Evolutionary conservation across 2,797 vertebrate genomes (phyloP).

Genomic region (Poeciliopsis infans): DNA sequence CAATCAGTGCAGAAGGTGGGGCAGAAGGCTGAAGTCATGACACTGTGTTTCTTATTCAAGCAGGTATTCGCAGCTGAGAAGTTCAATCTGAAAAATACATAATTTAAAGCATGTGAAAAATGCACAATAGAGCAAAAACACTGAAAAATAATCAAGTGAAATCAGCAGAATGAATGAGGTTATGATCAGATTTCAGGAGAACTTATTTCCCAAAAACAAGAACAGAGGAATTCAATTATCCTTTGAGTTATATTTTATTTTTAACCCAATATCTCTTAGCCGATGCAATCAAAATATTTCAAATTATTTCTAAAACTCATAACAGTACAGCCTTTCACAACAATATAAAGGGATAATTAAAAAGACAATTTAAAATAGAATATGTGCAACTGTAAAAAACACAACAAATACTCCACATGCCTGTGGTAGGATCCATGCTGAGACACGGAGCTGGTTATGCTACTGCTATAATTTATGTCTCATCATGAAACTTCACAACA

Average conservation of each 20-base stretch:
- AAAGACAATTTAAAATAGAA: neutral
- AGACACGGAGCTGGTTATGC: conserved; percentile 5
- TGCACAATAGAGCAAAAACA: neutral
- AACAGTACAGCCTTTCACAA: neutral
- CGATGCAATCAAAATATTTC: neutral
- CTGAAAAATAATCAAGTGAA: neutral
- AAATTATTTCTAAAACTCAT: neutral
- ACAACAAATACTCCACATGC: conserved; percentile 20
- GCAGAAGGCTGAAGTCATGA: too few species aligned
- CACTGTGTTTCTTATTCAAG: neutral
- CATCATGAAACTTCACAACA: conserved; percentile 4
- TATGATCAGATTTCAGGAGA: neutral
- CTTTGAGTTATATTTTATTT: neutral
- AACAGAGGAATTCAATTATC: neutral
- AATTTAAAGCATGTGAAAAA: neutral
- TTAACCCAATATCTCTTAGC: neutral
- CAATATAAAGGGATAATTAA: neutral
- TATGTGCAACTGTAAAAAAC: conserved; percentile 4
- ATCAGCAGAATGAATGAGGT: neutral
- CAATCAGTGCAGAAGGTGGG: too few species aligned
- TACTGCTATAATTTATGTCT: conserved; percentile 10
- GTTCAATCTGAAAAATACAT: neutral
- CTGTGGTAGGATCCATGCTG: conserved; percentile 6
- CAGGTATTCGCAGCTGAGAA: neutral
- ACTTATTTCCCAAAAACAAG: neutral